Evolutionary conservation across 2,113 vertebrate genomes (phyloP), one percentile per base, ranked within the genome.

Genomic region (Mastomys natalensis): DNA sequence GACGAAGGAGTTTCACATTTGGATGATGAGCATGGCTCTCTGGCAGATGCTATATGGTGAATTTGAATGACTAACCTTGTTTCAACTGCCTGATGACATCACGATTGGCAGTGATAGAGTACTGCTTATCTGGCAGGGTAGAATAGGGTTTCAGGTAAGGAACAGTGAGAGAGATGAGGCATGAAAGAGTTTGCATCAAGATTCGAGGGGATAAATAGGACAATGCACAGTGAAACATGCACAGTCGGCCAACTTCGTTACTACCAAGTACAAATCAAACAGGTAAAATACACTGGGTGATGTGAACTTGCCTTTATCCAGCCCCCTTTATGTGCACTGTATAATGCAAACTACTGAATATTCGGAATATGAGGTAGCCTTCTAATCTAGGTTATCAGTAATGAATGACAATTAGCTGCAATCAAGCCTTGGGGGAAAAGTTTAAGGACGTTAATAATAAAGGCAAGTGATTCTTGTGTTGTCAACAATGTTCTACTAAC

Each of bases 91-190:
- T 98, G 97, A 97, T 94, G 93, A 97, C 93, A 97, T 96, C 12
- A 77, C 31, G 80, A 74, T 96, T 77, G 87, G 90, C 45, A 96
- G 48, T 95, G 87, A 97, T 48, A 98, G 93, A 98, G 96, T 96
- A 98, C 95, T 89, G 98, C n/a, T 86, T 96, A 95, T 45, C 96
- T 95, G 97, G 97, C 90, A 97, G 97, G 94, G 97, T 96, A 96
- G 94, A 98, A 95, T 97, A 97, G 96, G 97, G 98, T 97, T 98
- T 97, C 93, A 68, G 94, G 97, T 92, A 97, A 96, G 98, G 99
- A 98, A 98, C 98, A 98, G 98, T 98, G 98, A 99, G 98, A 98
- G 98, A 98, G 97, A 97, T 98, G 97, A 98, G 95, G 96, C 96
- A 97, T 97, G 84, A 96, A 81, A 96, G 97, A 95, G 96, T 98